Evolutionary conservation across 2,888 invertebrate species (phyloP), one percentile per base, ranked within the genome.

Genomic region (Carterocephalus palaemon): DNA sequence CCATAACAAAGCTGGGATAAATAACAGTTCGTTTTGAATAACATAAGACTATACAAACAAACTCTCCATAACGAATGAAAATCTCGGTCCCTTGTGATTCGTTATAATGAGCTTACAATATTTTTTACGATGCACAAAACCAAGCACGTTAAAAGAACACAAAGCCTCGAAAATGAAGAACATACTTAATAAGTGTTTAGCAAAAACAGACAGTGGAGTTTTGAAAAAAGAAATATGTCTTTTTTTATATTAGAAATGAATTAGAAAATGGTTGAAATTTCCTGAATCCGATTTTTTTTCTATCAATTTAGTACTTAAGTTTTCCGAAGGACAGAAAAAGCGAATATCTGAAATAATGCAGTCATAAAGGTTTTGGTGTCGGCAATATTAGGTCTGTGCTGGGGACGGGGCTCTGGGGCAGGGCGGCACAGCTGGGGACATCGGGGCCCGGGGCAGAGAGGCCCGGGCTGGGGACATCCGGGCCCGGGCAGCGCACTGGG

Each of bases 311-410:
- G n/a, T n/a, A n/a, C n/a, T n/a, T n/a, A n/a, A 9, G 22, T 29
- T 8, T 8, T 22, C 38, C 28, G 57, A 58, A 54, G 54, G 51
- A 73, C 75, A 81, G 55, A 60, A 52, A 77, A 81, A 81, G 80
- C 79, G 43, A 56, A 65, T 57, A 67, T 62, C 59, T 58, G 64
- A 57, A 53, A 67, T 54, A 63, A 62, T 64, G 67, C 65, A 53
- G 51, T 17, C 36, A 16, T 20, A n/a, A 2, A 9, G 12, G 23
- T 36, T 36, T 5, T 4, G 10, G 29, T 20, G 28, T 28, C 29
- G 29, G 37, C 39, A 29, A 31, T 29, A 9, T 20, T 13, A 16
- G 31, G 40, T 9, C 19, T 12, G 40, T 40, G 55, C 51, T 54
- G 59, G 56, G 39, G 54, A 46, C 32, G 47, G 54, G 48, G 29